A percentile compares a stretch with the other conserved stretches of the same genome.
These are phyloP conservation scores for Perizoma flavofasciatum DNA, from an alignment of 2,888 invertebrate genomes.

Conservation along the genomic window DNA sequence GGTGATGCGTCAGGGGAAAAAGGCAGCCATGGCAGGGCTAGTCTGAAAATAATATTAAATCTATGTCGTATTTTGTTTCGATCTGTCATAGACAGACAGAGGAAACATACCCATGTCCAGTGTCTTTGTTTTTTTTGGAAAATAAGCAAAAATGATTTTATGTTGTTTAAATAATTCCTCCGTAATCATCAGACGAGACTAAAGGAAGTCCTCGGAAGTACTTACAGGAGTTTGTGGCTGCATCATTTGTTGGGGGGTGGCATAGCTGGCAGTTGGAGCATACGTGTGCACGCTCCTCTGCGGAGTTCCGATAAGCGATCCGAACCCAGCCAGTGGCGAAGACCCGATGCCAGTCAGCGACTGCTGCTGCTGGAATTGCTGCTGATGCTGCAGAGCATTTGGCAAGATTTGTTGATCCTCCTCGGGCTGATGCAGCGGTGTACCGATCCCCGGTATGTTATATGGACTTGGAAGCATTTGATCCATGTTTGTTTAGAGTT, in stretches of 20 bases:
- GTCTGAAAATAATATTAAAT: too few relatives aligned
- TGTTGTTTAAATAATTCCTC: too few relatives aligned
- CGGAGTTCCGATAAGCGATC: constrained; percentile 86
- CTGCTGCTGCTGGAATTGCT: constrained; percentile 87
- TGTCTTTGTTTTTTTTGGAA: too few relatives aligned
- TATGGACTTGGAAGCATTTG: constrained; percentile 96
- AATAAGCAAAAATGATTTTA: too few relatives aligned
- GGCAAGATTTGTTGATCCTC: constrained; percentile 95
- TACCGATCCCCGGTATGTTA: constrained; percentile 95
- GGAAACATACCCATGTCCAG: too few relatives aligned
- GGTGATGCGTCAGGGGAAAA: too few relatives aligned
- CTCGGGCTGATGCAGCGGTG: constrained; percentile 94
- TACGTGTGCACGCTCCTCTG: constrained; percentile 90
- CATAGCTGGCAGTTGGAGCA: constrained; percentile 89
- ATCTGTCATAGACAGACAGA: too few relatives aligned
- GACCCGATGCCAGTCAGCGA: constrained; percentile 84
- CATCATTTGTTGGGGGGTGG: constrained; percentile 93
- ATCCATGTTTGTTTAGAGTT: constrained; percentile 86
- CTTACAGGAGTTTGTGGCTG: constrained; percentile 94
- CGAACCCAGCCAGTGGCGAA: constrained; percentile 85
- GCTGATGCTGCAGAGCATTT: constrained; percentile 92
- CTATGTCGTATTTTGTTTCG: too few relatives aligned
- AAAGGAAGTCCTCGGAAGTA: constrained; percentile 1
- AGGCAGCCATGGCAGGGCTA: too few relatives aligned
- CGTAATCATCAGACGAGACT: too few relatives aligned